phyloP scores from a whole-genome alignment of 2,888 invertebrate species.

The Rhimphoctona megacephalus region DNA sequence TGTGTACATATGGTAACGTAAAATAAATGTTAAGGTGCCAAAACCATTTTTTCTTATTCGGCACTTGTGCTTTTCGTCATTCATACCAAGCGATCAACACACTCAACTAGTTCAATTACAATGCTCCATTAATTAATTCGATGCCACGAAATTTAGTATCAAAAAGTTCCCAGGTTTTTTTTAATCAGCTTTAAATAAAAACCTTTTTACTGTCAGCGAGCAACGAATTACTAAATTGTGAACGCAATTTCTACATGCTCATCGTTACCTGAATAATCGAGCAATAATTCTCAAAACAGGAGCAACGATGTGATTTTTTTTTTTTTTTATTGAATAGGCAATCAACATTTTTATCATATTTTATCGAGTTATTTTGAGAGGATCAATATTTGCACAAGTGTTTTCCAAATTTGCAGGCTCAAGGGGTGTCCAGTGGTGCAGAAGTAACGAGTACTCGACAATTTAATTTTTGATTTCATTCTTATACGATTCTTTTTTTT shows the following conservation, averaged over 20 bases:
- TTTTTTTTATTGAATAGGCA: background rate
- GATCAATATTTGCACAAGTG: background rate
- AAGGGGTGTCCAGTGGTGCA: background rate
- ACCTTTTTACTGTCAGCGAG: background rate
- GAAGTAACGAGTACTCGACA: background rate
- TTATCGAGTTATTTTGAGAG: background rate
- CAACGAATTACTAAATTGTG: background rate
- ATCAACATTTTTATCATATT: background rate
- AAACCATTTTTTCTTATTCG: background rate
- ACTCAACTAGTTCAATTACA: constrained; percentile 11
- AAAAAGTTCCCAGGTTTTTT: background rate
- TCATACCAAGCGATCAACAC: background rate
- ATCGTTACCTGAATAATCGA: background rate
- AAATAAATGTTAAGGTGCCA: background rate
- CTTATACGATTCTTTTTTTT: background rate
- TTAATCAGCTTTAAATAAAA: background rate
- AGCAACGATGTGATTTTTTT: background rate
- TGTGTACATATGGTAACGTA: background rate
- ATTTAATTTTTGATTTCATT: background rate
- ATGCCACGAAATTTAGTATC: background rate
- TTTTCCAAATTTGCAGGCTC: background rate
- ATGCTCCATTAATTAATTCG: background rate
- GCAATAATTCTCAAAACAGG: background rate
- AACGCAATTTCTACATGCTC: background rate
- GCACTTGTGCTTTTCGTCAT: background rate